Conservation (phyloP, 2,113 vertebrate species). For the Crotalus helleri region DNA sequence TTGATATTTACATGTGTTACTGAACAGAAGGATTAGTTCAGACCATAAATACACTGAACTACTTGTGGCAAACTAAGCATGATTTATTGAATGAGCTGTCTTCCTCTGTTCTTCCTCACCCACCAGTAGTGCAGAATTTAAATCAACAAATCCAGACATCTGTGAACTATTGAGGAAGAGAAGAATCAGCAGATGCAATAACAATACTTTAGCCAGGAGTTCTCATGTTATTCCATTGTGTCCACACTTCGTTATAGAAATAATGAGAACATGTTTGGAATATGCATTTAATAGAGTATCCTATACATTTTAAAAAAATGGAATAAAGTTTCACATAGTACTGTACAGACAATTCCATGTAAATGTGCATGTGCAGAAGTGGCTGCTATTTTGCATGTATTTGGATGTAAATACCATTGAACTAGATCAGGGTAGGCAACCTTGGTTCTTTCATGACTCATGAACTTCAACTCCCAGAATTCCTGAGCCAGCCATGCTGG, state of each 20-base stretch:
- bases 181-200: background rate
- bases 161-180: background rate
- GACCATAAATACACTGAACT: background rate
- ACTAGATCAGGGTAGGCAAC: background rate
- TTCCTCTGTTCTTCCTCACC: background rate
- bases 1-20: slow-evolving; percentile 12
- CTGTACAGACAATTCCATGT: background rate
- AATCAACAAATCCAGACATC: background rate
- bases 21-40: background rate
- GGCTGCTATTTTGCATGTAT: background rate
- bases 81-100: background rate
- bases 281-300: background rate
- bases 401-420: background rate
- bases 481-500: too few species aligned
- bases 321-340: background rate
- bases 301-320: background rate
- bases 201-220: background rate
- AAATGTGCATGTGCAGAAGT: background rate
- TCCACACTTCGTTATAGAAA: background rate
- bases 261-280: background rate
- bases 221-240: background rate
- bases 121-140: background rate
- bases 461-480: too few species aligned
- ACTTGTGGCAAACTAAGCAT: background rate
- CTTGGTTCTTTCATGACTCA: too few species aligned